These are phyloP conservation scores for Cassiopea andromeda DNA, from an alignment of 30 jellyfish, hydroid and myxozoan genomes.

Conservation along the genomic window DNA sequence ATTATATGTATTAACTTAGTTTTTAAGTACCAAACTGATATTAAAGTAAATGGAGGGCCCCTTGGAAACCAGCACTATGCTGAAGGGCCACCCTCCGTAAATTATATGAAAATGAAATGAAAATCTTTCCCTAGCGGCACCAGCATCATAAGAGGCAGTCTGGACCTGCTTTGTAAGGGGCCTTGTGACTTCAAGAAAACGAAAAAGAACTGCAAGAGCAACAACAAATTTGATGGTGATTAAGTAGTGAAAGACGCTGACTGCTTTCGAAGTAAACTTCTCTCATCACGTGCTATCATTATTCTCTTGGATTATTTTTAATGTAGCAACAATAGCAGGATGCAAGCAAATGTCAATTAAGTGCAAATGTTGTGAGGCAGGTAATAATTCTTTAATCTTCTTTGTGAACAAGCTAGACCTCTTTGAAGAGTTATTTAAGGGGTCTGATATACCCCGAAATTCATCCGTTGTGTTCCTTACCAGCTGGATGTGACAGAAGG, in stretches of 20 bases:
- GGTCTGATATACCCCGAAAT: slow-evolving; percentile 27
- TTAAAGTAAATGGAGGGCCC: too few relatives aligned
- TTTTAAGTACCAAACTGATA: too few relatives aligned
- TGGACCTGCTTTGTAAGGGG: slow-evolving; percentile 55
- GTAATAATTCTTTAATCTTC: neutral
- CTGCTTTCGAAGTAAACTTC: slow-evolving; percentile 9
- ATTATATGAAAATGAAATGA: neutral
- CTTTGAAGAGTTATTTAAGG: slow-evolving; percentile 9
- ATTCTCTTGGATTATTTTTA: slow-evolving; percentile 12
- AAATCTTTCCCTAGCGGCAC: slow-evolving; percentile 11
- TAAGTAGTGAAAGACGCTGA: neutral
- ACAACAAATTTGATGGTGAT: slow-evolving; percentile 4
- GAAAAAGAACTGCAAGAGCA: slow-evolving; percentile 25
- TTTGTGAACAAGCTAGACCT: neutral
- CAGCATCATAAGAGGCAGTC: slow-evolving; percentile 45
- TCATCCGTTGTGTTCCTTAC: slow-evolving; percentile 21
- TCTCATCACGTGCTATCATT: slow-evolving; percentile 25
- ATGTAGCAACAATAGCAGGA: slow-evolving; percentile 18
- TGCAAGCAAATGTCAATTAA: slow-evolving; percentile 10
- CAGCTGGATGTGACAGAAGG: slow-evolving; percentile 21
- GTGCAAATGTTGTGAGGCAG: neutral
- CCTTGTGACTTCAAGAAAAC: slow-evolving; percentile 38
- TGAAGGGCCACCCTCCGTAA: too few relatives aligned
- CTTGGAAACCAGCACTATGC: too few relatives aligned
- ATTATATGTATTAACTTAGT: too few relatives aligned